Base-by-base conservation (phyloP, 2,797 vertebrate species). In the Hirundo rustica region DNA sequence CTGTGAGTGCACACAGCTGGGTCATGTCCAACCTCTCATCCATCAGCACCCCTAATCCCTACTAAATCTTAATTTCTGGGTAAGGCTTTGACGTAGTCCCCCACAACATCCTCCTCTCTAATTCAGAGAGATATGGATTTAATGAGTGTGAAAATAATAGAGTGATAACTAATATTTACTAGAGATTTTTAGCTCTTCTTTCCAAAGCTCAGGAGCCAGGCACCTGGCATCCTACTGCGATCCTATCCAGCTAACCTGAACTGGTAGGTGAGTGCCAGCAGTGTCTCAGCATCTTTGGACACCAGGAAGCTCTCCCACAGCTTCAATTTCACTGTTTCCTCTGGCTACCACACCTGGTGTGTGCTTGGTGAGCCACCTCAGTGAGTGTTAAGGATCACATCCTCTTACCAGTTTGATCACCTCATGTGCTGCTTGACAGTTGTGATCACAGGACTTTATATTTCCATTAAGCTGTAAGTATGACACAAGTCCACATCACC, bases 381-480 rank as follows among this genome's bases (percentile, higher is more conserved):
- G 26, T 0, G 0, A 61, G 11, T 3, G 17, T 22, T 36, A 74
- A 36, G 32, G 36, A 34, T 26, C n/a, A 29, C 21, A 19, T 34
- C 36, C 20, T 79, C 34, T 40, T 16, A 16, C 9, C 3, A 17
- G 18, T 48, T 54, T 60, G 42, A 38, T 57, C n/a, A 65, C 13
- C 23, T 11, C 4, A 2, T 1, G 0, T 53, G 36, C 50, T 3
- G 4, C 29, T 53, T 53, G 48, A 18, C 2, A 2, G 27, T 1
- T 53, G 9, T 27, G 5, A 64, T 20, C 45, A n/a, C 18, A 68
- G 38, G 61, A 54, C 7, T 60, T 64, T 21, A 53, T 53, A 20
- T 44, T 74, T 74, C 48, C 42, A 42, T 53, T 36, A 53, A 68
- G 23, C 20, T 2, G 0, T 12, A 50, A 68, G 29, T 60, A 26